Conservation (phyloP, 2,113 vertebrate genomes). For the Paramisgurnus dabryanus region DNA sequence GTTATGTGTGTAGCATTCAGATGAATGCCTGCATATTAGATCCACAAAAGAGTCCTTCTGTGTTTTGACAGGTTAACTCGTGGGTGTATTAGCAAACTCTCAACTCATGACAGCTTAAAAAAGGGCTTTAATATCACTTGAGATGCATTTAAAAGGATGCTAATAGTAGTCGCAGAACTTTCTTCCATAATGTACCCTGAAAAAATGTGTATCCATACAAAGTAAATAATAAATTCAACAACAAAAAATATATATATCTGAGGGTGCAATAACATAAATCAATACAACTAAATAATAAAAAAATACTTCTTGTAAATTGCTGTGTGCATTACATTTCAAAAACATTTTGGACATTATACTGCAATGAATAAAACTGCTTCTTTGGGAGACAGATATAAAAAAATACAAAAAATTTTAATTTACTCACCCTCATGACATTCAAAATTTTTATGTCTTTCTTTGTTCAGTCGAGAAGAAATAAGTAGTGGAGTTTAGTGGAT, state of each 20-base stretch:
- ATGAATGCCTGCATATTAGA: slow-evolving; percentile 34
- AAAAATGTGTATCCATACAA: neutral
- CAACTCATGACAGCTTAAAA: slow-evolving; percentile 9
- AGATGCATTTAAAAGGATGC: neutral
- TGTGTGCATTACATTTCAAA: slow-evolving; percentile 19
- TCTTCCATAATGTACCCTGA: neutral
- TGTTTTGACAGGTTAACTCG: slow-evolving; percentile 25
- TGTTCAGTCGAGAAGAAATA: too few relatives aligned
- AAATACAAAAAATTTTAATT: neutral
- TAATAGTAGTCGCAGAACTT: neutral
- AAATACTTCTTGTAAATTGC: neutral
- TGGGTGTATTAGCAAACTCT: neutral
- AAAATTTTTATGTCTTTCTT: too few relatives aligned
- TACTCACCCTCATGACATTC: too few relatives aligned
- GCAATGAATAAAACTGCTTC: slow-evolving; percentile 1
- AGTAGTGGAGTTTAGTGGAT: too few relatives aligned
- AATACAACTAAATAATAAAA: slow-evolving; percentile 10
- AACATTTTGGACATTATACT: neutral
- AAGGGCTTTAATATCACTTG: neutral
- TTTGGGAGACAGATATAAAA: neutral
- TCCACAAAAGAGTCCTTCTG: neutral
- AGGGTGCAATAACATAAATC: neutral
- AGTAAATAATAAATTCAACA: slow-evolving; percentile 18
- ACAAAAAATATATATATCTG: neutral
- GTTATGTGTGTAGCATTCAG: neutral